Percentiles rank a stretch among this genome's conserved stretches.
Conservation (phyloP, 2,113 vertebrate genomes). For the Calidris pugnax region DNA sequence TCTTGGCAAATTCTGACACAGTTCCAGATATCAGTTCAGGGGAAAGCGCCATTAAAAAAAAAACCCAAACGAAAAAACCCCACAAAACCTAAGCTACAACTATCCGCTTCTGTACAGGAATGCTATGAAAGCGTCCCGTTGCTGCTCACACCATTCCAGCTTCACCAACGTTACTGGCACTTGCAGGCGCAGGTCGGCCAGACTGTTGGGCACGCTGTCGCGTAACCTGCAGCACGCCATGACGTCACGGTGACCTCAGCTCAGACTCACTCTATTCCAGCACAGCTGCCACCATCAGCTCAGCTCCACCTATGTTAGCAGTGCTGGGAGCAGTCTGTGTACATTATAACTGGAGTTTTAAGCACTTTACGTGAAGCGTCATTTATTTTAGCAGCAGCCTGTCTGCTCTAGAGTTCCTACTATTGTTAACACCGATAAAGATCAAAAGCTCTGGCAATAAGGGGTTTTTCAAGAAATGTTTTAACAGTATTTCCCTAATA, state of each 20-base stretch:
- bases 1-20: not conserved
- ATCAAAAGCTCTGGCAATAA: not conserved
- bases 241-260: not conserved
- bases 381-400: not conserved
- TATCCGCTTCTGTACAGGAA: not conserved
- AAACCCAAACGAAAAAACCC: rapidly evolving
- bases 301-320: slow-evolving; percentile 9
- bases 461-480: not conserved
- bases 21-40: not conserved
- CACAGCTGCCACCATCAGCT: not conserved
- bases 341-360: not conserved
- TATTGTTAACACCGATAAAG: not conserved
- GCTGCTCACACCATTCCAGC: not conserved
- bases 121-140: not conserved
- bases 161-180: rapidly evolving
- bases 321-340: not conserved
- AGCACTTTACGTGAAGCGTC: rapidly evolving
- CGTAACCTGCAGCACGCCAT: rapidly evolving
- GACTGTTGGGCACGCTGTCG: rapidly evolving
- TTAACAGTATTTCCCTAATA: not conserved
- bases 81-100: not conserved
- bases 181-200: not conserved
- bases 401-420: not conserved
- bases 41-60: not conserved
- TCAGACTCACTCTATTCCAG: not conserved